Conservation (phyloP, 1,140 invertebrate genomes). For the Formica selysi region DNA sequence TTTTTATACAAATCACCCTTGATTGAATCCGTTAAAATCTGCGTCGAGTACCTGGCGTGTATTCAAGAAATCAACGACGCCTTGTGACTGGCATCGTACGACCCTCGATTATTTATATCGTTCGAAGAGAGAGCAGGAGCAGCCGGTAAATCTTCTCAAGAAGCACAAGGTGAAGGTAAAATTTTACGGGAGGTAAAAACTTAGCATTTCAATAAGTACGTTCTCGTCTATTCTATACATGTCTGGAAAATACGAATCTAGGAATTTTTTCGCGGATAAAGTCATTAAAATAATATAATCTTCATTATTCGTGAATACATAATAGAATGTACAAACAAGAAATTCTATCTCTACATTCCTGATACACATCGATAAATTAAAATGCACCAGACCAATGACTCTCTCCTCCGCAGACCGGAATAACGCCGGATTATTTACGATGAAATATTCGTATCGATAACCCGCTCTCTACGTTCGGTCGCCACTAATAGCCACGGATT, state of each 20-base stretch:
- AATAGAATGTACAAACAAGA: neutral
- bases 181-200: constrained; percentile 9
- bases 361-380: constrained; percentile 30
- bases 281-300: neutral
- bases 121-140: neutral
- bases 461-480: constrained; percentile 6
- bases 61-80: constrained; percentile 54
- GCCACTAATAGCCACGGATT: constrained; percentile 51
- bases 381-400: neutral
- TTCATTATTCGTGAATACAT: constrained; percentile 11
- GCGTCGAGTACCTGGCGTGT: constrained; percentile 30
- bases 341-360: neutral
- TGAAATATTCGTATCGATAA: constrained; percentile 56
- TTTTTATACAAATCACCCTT: neutral
- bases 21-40: neutral
- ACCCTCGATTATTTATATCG: constrained; percentile 60
- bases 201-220: neutral
- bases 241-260: neutral
- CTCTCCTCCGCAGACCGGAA: neutral
- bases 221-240: neutral
- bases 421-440: constrained; percentile 35
- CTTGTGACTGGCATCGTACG: constrained; percentile 41
- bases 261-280: neutral
- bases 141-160: neutral
- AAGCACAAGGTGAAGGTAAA: constrained; percentile 41